A percentile compares a stretch with the other conserved stretches of the same genome.
phyloP scores from a whole-genome alignment of 2,113 vertebrate genomes.

The Anarrhichthys ocellatus region DNA sequence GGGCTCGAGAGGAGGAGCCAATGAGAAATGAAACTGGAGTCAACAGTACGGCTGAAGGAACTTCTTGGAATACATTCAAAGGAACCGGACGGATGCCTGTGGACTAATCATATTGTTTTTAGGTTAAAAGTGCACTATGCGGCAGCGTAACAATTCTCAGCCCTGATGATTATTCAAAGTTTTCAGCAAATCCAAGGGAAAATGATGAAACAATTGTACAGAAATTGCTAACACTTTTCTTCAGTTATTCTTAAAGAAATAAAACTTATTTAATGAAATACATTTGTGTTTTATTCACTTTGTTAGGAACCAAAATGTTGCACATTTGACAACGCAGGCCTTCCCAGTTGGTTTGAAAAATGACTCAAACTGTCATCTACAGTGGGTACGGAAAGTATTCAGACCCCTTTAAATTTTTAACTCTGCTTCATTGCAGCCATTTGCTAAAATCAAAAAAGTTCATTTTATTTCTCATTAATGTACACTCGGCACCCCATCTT shows the following conservation, averaged over 20 bases:
- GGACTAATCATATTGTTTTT: constrained; percentile 81
- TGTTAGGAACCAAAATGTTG: background rate
- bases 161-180: constrained; percentile 79
- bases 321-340: background rate
- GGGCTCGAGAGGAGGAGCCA: constrained; percentile 75
- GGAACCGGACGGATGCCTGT: constrained; percentile 80
- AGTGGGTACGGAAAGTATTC: too few species aligned
- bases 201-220: constrained; percentile 84
- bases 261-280: constrained; percentile 86
- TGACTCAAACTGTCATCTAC: background rate
- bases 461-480: too few species aligned
- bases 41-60: constrained; percentile 74
- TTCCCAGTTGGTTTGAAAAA: background rate
- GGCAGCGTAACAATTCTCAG: constrained; percentile 82
- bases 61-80: constrained; percentile 73
- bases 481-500: too few species aligned
- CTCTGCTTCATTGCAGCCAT: too few species aligned
- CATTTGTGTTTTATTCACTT: background rate
- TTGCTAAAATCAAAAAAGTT: too few species aligned
- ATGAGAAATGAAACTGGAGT: constrained; percentile 84
- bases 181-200: constrained; percentile 82
- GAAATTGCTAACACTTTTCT: constrained; percentile 86
- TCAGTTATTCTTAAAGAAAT: constrained; percentile 88
- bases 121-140: constrained; percentile 83
- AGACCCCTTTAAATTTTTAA: too few species aligned